Evolutionary conservation across 37 sponge, comb jelly and placozoan species (phyloP).

Genomic region (Corticium candelabrum): DNA sequence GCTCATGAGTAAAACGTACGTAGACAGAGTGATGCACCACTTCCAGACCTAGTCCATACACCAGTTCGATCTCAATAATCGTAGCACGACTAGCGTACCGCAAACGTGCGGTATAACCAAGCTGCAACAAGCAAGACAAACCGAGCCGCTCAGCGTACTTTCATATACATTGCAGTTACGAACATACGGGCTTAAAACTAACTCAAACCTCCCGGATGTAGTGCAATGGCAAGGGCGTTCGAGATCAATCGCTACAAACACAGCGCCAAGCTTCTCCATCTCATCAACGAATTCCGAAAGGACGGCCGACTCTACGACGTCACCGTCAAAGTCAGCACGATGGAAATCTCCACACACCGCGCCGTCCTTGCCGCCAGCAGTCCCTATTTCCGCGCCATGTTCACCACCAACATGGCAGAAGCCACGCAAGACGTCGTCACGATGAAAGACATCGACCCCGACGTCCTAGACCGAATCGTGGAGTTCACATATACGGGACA

Average conservation of each 20-base stretch:
- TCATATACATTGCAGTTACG: too few relatives aligned
- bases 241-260: neutral
- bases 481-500: constrained; percentile 85
- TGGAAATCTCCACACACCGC: constrained; percentile 63
- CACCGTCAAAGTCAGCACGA: constrained; percentile 37
- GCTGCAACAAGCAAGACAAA: too few relatives aligned
- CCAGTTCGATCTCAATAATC: too few relatives aligned
- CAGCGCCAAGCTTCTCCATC: constrained; percentile 31
- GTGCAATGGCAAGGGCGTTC: too few relatives aligned
- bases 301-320: constrained; percentile 79
- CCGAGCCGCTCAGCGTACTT: too few relatives aligned
- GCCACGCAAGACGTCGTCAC: constrained; percentile 65
- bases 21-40: too few relatives aligned
- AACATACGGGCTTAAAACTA: too few relatives aligned
- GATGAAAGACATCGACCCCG: constrained; percentile 69
- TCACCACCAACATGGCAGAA: constrained; percentile 67
- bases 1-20: too few relatives aligned
- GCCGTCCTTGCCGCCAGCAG: constrained; percentile 79
- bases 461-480: constrained; percentile 56
- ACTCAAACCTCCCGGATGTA: too few relatives aligned
- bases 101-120: too few relatives aligned
- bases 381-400: constrained; percentile 90
- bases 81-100: too few relatives aligned
- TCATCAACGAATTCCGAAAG: constrained; percentile 53
- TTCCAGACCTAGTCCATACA: too few relatives aligned